These are phyloP conservation scores for Dasysyrphus albostriatus DNA, from an alignment of 2,888 invertebrate genomes.

Conservation along the genomic window DNA sequence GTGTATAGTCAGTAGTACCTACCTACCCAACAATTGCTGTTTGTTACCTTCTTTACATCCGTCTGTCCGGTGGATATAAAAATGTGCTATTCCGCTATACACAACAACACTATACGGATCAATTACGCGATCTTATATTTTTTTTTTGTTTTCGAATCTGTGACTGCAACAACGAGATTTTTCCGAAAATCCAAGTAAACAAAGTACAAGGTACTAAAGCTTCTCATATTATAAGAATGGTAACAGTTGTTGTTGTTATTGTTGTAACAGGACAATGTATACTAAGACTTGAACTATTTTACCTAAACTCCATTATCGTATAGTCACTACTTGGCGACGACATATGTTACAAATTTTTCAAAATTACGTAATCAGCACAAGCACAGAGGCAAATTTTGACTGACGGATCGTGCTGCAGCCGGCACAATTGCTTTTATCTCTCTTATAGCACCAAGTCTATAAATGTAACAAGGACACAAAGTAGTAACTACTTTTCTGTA, in stretches of 20 bases:
- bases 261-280: constrained; percentile 23
- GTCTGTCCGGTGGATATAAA: constrained; percentile 53
- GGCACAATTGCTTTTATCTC: constrained; percentile 75
- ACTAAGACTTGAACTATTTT: background rate
- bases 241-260: constrained; percentile 1
- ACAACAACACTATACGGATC: constrained; percentile 60
- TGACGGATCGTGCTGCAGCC: constrained; percentile 76
- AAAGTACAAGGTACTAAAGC: constrained; percentile 57
- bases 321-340: constrained; percentile 38
- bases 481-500: background rate
- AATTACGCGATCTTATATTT: constrained; percentile 71
- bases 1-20: background rate
- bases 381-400: constrained; percentile 74
- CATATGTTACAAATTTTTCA: constrained; percentile 75
- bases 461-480: constrained; percentile 51
- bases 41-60: constrained; percentile 62
- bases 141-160: constrained; percentile 31
- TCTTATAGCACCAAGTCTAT: background rate
- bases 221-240: constrained; percentile 41
- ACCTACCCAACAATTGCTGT: constrained; percentile 26
- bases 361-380: constrained; percentile 72
- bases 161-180: constrained; percentile 22
- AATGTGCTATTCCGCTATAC: constrained; percentile 47
- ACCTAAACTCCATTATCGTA: background rate
- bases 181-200: constrained; percentile 57